phyloP scores from a whole-genome alignment of 2,888 invertebrate genomes.

The Noctua fimbriata region DNA sequence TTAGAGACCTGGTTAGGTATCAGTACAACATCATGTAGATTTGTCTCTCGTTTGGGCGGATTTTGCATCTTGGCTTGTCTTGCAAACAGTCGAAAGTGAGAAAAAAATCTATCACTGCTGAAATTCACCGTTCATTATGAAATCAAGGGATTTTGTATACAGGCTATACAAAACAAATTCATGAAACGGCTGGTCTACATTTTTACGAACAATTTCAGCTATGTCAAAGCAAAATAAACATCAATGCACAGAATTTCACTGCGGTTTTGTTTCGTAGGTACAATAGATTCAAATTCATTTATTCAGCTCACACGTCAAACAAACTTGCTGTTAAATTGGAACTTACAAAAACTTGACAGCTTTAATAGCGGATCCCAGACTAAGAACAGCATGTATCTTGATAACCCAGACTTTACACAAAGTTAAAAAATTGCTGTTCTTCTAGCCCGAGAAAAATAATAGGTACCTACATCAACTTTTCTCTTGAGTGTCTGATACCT shows the following conservation, averaged over 20 bases:
- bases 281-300: neutral
- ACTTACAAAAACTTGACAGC: neutral
- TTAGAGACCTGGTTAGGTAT: neutral
- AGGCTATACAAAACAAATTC: neutral
- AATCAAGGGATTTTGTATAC: neutral
- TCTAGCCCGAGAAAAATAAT: neutral
- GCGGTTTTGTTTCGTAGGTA: conserved; percentile 8
- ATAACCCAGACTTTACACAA: neutral
- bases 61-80: neutral
- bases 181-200: neutral
- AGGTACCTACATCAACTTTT: neutral
- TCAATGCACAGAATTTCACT: neutral
- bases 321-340: neutral
- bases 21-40: neutral
- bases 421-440: neutral
- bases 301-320: neutral
- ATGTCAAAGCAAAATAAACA: conserved; percentile 9
- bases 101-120: neutral
- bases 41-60: no score
- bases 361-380: neutral
- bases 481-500: neutral
- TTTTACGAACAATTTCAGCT: conserved; percentile 8
- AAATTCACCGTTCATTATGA: neutral
- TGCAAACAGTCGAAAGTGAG: neutral
- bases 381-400: neutral